Evolutionary conservation across 2,888 invertebrate species (phyloP).

Genomic region (Chrysolina oricalcia): DNA sequence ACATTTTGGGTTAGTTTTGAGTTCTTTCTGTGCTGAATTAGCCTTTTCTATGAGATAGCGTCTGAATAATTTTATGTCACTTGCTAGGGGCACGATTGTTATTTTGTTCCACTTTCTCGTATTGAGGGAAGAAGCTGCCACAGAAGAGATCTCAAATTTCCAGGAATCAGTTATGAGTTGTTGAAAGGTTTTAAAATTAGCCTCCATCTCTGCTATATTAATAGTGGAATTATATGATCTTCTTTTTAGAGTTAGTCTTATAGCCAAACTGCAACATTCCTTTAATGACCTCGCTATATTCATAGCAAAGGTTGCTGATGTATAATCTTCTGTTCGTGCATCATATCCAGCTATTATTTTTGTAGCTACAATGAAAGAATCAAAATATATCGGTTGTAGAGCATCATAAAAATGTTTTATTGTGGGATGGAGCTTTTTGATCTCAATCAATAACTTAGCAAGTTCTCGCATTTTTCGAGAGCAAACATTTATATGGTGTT

Average conservation of each 20-base stretch:
- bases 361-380: slow-evolving; percentile 44
- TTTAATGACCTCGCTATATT: slow-evolving; percentile 25
- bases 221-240: slow-evolving; percentile 23
- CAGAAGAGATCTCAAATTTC: slow-evolving; percentile 45
- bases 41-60: slow-evolving; percentile 39
- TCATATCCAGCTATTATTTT: slow-evolving; percentile 50
- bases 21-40: slow-evolving; percentile 23
- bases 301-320: slow-evolving; percentile 34
- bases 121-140: slow-evolving; percentile 46
- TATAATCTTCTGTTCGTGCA: slow-evolving; percentile 39
- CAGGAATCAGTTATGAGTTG: slow-evolving; percentile 45
- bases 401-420: slow-evolving; percentile 43
- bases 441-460: slow-evolving; percentile 47
- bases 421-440: slow-evolving; percentile 43
- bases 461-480: slow-evolving; percentile 35
- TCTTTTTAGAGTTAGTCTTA: slow-evolving; percentile 37
- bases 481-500: slow-evolving; percentile 51
- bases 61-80: slow-evolving; percentile 49
- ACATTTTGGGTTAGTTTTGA: slow-evolving; percentile 26
- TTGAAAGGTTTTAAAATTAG: slow-evolving; percentile 53
- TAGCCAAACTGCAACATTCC: slow-evolving; percentile 40
- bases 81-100: slow-evolving; percentile 52
- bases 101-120: slow-evolving; percentile 52
- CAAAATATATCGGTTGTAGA: slow-evolving; percentile 48
- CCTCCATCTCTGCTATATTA: slow-evolving; percentile 39